A percentile compares a stretch with the other conserved stretches of the same genome.
phyloP scores from a whole-genome alignment of 2,797 vertebrate genomes.

The Catharus ustulatus region DNA sequence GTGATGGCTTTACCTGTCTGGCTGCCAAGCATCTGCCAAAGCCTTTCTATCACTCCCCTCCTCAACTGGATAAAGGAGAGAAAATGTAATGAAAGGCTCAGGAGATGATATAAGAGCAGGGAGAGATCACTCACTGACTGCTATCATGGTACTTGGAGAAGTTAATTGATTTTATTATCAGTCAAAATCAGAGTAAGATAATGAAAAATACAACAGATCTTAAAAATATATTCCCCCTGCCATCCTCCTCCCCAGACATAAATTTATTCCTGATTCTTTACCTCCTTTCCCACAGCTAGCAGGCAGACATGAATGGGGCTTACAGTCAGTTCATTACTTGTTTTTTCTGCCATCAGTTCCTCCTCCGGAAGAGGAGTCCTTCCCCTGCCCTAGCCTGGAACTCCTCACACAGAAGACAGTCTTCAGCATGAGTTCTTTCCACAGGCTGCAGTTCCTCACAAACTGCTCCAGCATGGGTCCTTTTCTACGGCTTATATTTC shows the following conservation, averaged over 20 bases:
- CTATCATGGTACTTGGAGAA: background rate
- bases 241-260: accelerated
- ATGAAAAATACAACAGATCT: background rate
- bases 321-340: background rate
- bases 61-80: background rate
- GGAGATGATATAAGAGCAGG: background rate
- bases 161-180: background rate
- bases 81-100: background rate
- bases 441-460: background rate
- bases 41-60: background rate
- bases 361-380: background rate
- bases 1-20: background rate
- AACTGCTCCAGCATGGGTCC: accelerated
- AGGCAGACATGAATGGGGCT: accelerated
- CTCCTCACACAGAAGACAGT: background rate
- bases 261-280: background rate
- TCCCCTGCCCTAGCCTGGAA: background rate
- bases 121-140: background rate
- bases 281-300: background rate
- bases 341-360: background rate
- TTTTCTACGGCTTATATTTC: background rate
- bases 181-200: background rate
- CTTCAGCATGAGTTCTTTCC: background rate
- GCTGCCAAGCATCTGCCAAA: background rate
- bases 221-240: background rate